Evolutionary conservation across 2,888 invertebrate species (phyloP), one percentile per base, ranked within the genome.

Genomic region (Oscheius sp.): DNA sequence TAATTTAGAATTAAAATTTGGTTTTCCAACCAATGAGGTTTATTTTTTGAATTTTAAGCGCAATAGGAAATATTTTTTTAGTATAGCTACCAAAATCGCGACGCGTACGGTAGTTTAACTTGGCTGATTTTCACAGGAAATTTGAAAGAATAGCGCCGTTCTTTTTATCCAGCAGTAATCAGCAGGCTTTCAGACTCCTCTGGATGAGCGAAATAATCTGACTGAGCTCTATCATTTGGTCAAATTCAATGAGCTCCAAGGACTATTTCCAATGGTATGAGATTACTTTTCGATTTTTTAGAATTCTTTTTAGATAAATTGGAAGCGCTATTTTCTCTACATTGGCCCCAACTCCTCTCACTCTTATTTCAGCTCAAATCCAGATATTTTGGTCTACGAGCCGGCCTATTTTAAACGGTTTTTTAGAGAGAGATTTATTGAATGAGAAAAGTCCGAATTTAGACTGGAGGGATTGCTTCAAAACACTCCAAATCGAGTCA

Each of bases 341-440:
- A 65, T 84, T n/a, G 80, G 82, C 50, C 87, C 87, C 12, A 79
- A 74, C 48, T 81, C 80, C 6, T 79, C 83, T 68, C 83, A 82
- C 69, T 63, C 76, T 4, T 76, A 82, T 46, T 48, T 87, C 45
- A 79, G 82, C 46, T 76, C 83, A 27, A 80, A 86, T 48, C 87
- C 88, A 61, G 77, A 79, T 10, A 69, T 78, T 48, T 64, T 76
- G 46, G 71, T 80, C 58, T 65, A 72, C 5, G 80, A 78, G 46
- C 50, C 75, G 46, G 71, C 74, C 25, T 80, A 72, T 65, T 58
- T 80, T 34, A 58, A 70, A 27, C 69, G 70, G 68, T 73, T 25
- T 10, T 23, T 3, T 3, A 8, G 42, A 42, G 42, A 42, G 42
- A 42, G 8, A 37, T 8, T 37, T 8, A 37, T 15, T 10, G 10